These are phyloP conservation scores for Catostomus latipinnis DNA, from an alignment of 2,797 vertebrate species.

Conservation along the genomic window DNA sequence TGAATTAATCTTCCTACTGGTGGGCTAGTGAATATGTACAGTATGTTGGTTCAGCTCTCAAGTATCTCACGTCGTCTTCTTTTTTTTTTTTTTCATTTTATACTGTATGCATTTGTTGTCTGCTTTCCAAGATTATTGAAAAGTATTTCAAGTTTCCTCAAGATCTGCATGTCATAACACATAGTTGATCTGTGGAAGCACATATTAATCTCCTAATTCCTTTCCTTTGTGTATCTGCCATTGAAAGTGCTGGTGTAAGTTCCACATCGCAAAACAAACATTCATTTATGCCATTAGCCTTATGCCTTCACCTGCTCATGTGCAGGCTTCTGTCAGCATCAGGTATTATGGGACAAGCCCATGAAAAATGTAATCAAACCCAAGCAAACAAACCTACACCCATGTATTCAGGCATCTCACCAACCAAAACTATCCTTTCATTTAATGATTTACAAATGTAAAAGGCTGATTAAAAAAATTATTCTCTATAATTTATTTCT, in stretches of 20 bases:
- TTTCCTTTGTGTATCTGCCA: conserved; percentile 20
- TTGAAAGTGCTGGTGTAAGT: conserved; percentile 15
- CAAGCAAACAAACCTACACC: conserved; percentile 47
- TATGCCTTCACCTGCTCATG: conserved; percentile 55
- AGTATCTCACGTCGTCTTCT: neutral
- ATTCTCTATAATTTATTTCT: no score
- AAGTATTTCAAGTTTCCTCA: no score
- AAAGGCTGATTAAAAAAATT: neutral
- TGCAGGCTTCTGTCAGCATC: conserved; percentile 15
- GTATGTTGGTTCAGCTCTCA: conserved; percentile 15
- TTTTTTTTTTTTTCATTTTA: neutral
- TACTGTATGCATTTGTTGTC: neutral
- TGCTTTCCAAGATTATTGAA: neutral
- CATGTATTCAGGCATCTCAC: neutral
- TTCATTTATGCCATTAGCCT: conserved; percentile 52
- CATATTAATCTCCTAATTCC: conserved; percentile 10
- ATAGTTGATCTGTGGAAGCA: neutral
- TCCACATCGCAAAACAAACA: conserved; percentile 67
- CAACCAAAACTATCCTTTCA: neutral
- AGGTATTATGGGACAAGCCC: conserved; percentile 59
- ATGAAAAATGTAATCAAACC: conserved; percentile 69
- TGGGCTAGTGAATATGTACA: neutral
- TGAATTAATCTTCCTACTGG: conserved; percentile 24
- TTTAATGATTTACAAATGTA: neutral
- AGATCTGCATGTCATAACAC: no score